phyloP scores from a whole-genome alignment of 1,140 invertebrate genomes.

The Kradibia gibbosae region DNA sequence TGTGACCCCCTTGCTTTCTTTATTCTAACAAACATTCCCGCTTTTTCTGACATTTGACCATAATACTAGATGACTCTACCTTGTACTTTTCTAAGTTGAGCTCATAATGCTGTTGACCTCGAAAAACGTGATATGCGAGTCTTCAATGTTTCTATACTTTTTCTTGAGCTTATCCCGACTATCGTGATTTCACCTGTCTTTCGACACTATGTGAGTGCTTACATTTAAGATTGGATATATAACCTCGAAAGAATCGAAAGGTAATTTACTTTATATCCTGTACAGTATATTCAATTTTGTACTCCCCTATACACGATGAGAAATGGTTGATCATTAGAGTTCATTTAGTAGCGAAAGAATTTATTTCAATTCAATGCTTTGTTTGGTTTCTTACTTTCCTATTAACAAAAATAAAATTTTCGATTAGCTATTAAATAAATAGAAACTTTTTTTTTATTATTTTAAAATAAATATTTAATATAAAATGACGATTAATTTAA shows the following conservation, averaged over 20 bases:
- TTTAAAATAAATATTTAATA: no score
- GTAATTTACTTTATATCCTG: neutral
- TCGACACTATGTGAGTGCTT: neutral
- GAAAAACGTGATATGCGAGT: neutral
- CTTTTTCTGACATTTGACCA: slow-evolving; percentile 36
- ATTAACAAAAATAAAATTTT: neutral
- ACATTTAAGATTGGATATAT: neutral
- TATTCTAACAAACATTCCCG: neutral
- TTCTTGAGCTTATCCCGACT: neutral
- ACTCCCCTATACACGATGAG: neutral
- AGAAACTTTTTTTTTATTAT: no score
- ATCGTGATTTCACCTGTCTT: slow-evolving; percentile 2
- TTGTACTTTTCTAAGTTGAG: slow-evolving; percentile 15
- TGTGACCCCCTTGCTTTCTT: neutral
- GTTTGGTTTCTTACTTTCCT: neutral
- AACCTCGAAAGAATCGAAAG: slow-evolving; percentile 2
- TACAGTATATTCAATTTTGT: slow-evolving; percentile 11
- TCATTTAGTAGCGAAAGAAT: neutral
- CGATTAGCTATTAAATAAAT: neutral
- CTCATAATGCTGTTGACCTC: neutral
- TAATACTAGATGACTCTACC: slow-evolving; percentile 13
- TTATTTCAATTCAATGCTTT: slow-evolving; percentile 14
- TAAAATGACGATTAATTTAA: no score
- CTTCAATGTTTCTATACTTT: neutral
- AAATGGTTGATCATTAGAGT: slow-evolving; percentile 14